Base-by-base conservation (phyloP, 2,113 vertebrate species). In the Vulpes vulpes region DNA sequence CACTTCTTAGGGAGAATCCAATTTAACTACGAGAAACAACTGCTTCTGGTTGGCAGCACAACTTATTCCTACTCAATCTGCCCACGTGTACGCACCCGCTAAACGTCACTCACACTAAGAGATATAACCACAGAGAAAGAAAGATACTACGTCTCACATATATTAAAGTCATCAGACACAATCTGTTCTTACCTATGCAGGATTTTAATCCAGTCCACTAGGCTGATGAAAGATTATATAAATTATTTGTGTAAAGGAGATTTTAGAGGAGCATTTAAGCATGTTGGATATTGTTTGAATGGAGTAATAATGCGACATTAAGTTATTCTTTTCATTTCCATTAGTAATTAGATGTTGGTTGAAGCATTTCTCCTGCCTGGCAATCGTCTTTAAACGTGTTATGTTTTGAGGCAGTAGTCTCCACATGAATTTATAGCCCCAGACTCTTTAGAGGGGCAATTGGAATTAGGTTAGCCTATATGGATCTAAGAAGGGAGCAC, bases 1-100 rank as follows among this genome's bases (percentile, higher is more conserved):
- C 94, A 91, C 76, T 97, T 94, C 94, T 96, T 95, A 95, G 67
- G 71, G 49, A 80, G 60, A 69, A 97, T 92, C 35, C 80, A 96
- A 71, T 82, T 89, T 23, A 49, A 94, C 69, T 93, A 74, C 88
- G 97, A 95, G 91, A 93, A 96, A 96, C 53, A 87, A 81, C 49
- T 76, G 60, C 74, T 73, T 95, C 65, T 96, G 55, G n/a, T 62
- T 92, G 57, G 49, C 60, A 71, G 60, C 11, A 55, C 65, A 80
- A 5, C 51, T 5, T 57, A 76, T 93, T 84, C n/a, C 59, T 87
- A 78, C 69, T 84, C 55, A 62, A 92, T 16, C n/a, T 27, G 11
- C 15, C 30, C 35, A 32, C 43, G 53, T 3, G 59, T n/a, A 96
- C 55, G 65, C 60, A 78, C 32, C 74, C 60, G 67, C 57, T 80